These are phyloP conservation scores for Sterna hirundo DNA, from an alignment of 2,113 vertebrate genomes.

Conservation along the genomic window DNA sequence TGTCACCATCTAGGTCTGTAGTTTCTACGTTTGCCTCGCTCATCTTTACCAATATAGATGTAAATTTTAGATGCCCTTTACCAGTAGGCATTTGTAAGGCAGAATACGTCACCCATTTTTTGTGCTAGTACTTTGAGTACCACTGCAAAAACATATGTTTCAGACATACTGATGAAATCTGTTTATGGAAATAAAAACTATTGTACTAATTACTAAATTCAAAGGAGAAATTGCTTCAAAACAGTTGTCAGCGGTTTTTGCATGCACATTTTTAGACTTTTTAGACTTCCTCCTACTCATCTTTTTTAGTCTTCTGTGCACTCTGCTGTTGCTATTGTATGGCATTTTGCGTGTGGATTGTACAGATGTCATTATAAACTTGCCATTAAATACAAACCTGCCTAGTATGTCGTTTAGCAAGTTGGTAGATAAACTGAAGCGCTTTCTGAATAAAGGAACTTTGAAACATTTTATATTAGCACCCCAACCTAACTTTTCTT, in stretches of 20 bases:
- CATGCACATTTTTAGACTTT: neutral
- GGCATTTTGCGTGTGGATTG: slow-evolving; percentile 23
- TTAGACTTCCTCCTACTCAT: neutral
- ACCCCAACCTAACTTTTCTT: neutral
- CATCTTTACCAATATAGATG: neutral
- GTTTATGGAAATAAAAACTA: neutral
- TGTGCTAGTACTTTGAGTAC: slow-evolving; percentile 23
- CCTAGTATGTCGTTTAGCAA: neutral
- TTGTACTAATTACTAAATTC: neutral
- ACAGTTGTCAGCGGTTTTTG: neutral
- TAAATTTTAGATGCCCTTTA: neutral
- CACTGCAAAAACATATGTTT: slow-evolving; percentile 9
- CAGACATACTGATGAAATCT: neutral
- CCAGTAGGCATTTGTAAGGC: neutral
- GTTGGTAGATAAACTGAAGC: neutral
- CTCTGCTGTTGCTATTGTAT: neutral
- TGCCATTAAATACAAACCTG: neutral
- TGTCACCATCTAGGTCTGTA: neutral
- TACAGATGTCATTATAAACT: neutral
- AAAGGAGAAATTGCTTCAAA: neutral
- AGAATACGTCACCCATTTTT: neutral
- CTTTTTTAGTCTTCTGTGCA: neutral
- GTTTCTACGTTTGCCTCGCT: neutral
- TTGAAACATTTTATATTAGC: neutral
- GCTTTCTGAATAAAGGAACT: neutral